Percentiles rank a stretch among this genome's conserved stretches.
phyloP scores from a whole-genome alignment of 2,113 vertebrate species.

The Reinhardtius hippoglossoides region DNA sequence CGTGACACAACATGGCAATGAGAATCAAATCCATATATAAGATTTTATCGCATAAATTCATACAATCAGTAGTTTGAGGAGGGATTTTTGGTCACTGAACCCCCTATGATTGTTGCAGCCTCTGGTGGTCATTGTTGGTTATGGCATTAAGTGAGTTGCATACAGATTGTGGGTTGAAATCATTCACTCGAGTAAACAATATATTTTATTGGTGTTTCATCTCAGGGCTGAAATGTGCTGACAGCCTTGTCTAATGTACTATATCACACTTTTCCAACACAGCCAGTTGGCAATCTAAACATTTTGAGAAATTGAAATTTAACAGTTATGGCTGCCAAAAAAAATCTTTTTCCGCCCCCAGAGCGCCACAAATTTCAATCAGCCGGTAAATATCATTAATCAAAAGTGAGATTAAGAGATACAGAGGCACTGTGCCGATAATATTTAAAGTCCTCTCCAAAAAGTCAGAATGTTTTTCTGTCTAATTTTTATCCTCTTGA shows the following conservation, averaged over 20 bases:
- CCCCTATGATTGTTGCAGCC: slow-evolving; percentile 50
- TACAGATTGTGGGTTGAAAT: neutral
- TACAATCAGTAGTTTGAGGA: neutral
- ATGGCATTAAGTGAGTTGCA: neutral
- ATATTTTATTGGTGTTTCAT: neutral
- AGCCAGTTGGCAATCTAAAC: neutral
- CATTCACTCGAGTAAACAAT: neutral
- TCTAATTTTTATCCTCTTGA: neutral
- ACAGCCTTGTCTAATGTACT: neutral
- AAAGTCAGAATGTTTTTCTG: neutral
- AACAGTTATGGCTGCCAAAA: slow-evolving; percentile 10
- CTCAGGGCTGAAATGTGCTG: neutral
- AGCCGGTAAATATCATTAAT: neutral
- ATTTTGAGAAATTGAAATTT: slow-evolving; percentile 16
- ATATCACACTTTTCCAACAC: neutral
- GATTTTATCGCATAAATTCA: neutral
- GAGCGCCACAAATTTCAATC: neutral
- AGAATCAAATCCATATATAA: neutral
- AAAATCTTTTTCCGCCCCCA: neutral
- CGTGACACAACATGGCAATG: neutral
- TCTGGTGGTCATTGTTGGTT: slow-evolving; percentile 60
- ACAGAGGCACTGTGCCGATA: neutral
- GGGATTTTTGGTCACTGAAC: neutral
- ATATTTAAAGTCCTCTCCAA: neutral
- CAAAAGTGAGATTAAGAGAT: no score